Evolutionary conservation across 23 tunicate genomes (phyloP), one percentile per base, ranked within the genome.

Genomic region (Oikopleura albicans): DNA sequence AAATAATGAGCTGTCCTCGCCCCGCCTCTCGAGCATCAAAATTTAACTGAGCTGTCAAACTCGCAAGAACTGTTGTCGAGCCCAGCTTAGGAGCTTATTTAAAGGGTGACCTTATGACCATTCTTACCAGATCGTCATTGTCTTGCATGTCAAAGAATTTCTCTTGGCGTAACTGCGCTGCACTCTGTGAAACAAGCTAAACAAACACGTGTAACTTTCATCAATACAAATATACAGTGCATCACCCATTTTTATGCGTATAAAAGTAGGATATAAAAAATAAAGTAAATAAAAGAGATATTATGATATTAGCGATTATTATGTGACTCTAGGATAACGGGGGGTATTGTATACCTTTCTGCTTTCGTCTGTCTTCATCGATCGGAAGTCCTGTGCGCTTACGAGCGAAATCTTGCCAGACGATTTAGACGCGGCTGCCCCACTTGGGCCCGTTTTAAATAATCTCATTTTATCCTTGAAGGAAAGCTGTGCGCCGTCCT

Each of bases 401-500:
- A 92, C 92, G 41, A 92, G 86, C 39, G 89, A 84, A 86, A 92
- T 87, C 40, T 92, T 92, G 8, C 33, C 84, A 1, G 85, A 40
- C 36, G 79, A 71, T 12, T 71, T 71, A 12, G 79, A 2, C 4
- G 37, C 79, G 16, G 63, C 16, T 8, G 63, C 63, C 16, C 63
- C 63, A 8, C 16, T 22, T 16, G 79, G 79, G 79, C 79, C 79
- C 39, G 84, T 79, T 76, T 92, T 91, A 83, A 92, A 92, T 49
- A 87, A 85, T 75, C 86, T 89, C 39, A 89, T 86, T n/a, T 91
- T 88, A 76, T 92, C 97, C 27, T 85, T 87, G 87, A 92, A 92
- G 66, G 92, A 89, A 83, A 86, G 40, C 40, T 71, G 40, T 27
- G 40, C 41, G 84, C 75, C 87, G 39, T 40, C 40, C 75, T 56